These are phyloP conservation scores for Choristoneura rosaceana DNA, from an alignment of 2,888 invertebrate genomes.

Conservation along the genomic window DNA sequence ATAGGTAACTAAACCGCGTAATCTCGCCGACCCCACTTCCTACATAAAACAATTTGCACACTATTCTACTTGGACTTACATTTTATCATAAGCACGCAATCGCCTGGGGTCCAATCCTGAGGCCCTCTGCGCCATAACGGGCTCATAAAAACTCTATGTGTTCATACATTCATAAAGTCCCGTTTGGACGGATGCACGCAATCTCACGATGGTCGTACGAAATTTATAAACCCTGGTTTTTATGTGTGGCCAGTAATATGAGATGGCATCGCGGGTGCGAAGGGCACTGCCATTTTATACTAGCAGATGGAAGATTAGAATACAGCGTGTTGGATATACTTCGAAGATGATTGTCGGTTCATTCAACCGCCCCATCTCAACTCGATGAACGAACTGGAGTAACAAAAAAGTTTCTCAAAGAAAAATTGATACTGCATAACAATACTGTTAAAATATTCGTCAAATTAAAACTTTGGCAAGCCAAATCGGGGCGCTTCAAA, in stretches of 20 bases:
- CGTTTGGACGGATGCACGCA: conserved; percentile 48
- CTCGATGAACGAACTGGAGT: conserved; percentile 1
- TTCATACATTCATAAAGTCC: conserved; percentile 62
- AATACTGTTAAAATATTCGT: conserved; percentile 40
- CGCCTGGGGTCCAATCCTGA: conserved; percentile 50
- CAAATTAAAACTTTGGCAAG: conserved; percentile 38
- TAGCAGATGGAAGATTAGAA: conserved; percentile 31
- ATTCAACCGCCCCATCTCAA: conserved; percentile 3
- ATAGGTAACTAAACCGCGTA: conserved; percentile 28
- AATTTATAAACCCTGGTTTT: conserved; percentile 50
- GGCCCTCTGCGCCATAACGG: conserved; percentile 57
- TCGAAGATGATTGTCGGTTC: conserved; percentile 23
- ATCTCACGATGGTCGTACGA: conserved; percentile 48
- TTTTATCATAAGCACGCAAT: conserved; percentile 53
- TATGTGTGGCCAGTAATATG: conserved; percentile 37
- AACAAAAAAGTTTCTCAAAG: conserved; percentile 18
- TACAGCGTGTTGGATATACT: background rate
- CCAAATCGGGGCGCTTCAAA: conserved; percentile 29
- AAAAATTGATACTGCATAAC: conserved; percentile 39
- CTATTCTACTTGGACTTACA: conserved; percentile 48
- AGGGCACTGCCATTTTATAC: conserved; percentile 16
- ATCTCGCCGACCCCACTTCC: conserved; percentile 33
- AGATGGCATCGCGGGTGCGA: conserved; percentile 24
- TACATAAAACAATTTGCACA: conserved; percentile 52
- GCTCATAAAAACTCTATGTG: conserved; percentile 65